Evolutionary conservation across 2,888 invertebrate species (phyloP).

Genomic region (Tetranychus piercei): DNA sequence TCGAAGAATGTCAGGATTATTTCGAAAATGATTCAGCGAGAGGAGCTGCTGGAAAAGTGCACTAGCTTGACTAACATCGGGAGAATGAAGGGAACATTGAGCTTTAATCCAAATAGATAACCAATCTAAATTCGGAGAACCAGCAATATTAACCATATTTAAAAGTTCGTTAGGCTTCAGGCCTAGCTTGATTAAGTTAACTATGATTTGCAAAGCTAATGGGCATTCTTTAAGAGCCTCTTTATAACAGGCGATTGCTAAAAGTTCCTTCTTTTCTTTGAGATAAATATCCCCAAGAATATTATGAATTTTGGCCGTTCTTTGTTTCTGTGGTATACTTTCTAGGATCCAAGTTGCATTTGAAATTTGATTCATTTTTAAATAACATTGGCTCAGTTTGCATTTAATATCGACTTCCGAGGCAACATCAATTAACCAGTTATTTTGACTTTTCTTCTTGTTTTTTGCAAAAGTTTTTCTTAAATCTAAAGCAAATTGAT

Average conservation of each 20-base stretch:
- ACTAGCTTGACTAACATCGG: constrained; percentile 11
- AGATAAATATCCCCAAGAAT: constrained; percentile 53
- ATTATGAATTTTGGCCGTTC: constrained; percentile 55
- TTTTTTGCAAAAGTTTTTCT: constrained; percentile 40
- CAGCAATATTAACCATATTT: constrained; percentile 44
- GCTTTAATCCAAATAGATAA: constrained; percentile 28
- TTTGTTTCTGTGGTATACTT: constrained; percentile 44
- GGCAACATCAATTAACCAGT: constrained; percentile 3
- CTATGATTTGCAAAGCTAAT: constrained; percentile 53
- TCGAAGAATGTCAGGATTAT: constrained; percentile 48
- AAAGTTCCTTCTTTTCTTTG: constrained; percentile 48
- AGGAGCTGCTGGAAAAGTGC: constrained; percentile 27
- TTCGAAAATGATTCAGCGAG: constrained; percentile 39
- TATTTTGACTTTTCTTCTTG: constrained; percentile 21
- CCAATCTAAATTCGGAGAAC: constrained; percentile 37
- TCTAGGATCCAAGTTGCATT: constrained; percentile 42
- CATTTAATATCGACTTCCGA: constrained; percentile 47
- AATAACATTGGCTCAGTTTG: constrained; percentile 49
- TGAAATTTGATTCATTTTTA: constrained; percentile 45
- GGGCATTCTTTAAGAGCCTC: constrained; percentile 59
- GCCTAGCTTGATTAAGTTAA: constrained; percentile 50
- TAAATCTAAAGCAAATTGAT: constrained; percentile 42
- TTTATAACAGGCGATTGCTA: constrained; percentile 54
- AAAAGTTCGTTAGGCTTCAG: constrained; percentile 55
- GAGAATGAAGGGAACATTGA: constrained; percentile 14